These are phyloP conservation scores for Cladorhizidae sp. DNA, from an alignment of 37 sponge, comb jelly and placozoan species.

Conservation along the genomic window DNA sequence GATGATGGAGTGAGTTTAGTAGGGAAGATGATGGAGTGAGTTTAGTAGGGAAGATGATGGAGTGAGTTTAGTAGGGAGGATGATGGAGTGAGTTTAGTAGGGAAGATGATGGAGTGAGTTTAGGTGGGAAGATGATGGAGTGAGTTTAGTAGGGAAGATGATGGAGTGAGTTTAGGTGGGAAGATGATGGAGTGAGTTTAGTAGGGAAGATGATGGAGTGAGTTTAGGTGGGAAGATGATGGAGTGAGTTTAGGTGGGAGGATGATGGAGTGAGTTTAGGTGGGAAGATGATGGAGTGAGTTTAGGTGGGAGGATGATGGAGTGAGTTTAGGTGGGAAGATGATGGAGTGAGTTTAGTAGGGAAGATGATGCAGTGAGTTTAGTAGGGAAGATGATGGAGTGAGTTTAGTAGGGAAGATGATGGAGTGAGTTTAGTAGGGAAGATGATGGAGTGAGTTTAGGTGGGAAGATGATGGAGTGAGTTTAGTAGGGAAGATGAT, in stretches of 20 bases:
- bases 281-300: neutral
- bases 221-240: neutral
- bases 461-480: neutral
- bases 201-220: neutral
- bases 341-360: conserved; percentile 50
- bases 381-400: neutral
- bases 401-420: conserved; percentile 33
- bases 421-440: conserved; percentile 43
- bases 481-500: conserved; percentile 43
- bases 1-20: too few species aligned
- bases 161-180: conserved; percentile 36
- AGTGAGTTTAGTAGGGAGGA: neutral
- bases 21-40: conserved; percentile 54
- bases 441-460: neutral
- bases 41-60: neutral
- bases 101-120: conserved; percentile 51
- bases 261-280: conserved; percentile 47
- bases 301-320: neutral
- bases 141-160: neutral
- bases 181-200: conserved; percentile 51
- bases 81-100: too few species aligned
- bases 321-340: conserved; percentile 43
- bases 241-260: conserved; percentile 46
- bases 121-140: neutral
- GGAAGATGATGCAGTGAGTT: neutral